phyloP scores from a whole-genome alignment of 2,888 invertebrate species.

The Megamerina dolium region DNA sequence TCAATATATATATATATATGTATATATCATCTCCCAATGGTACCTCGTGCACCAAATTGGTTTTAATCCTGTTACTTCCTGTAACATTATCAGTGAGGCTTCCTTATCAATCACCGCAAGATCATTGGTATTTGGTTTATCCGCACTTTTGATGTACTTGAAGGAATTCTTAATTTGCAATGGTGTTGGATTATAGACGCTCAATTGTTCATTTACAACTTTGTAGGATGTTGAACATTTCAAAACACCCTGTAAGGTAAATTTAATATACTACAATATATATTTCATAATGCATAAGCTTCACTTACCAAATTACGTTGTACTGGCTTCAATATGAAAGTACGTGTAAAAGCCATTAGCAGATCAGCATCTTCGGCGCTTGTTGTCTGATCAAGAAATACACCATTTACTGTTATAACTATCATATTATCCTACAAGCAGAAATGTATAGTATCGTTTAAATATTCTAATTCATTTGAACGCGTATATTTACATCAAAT shows the following conservation, averaged over 20 bases:
- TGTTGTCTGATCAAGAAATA: conserved; percentile 26
- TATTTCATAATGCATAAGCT: background rate
- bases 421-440: conserved; percentile 25
- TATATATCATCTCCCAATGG: background rate
- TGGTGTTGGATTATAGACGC: conserved; percentile 32
- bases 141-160: conserved; percentile 26
- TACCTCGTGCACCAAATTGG: conserved; percentile 37
- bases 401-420: conserved; percentile 24
- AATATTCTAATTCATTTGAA: conserved; percentile 2
- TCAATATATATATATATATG: background rate
- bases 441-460: background rate
- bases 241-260: conserved; percentile 29
- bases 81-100: conserved; percentile 34
- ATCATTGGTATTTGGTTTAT: conserved; percentile 11
- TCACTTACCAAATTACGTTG: conserved; percentile 22
- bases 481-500: conserved; percentile 21
- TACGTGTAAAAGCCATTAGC: conserved; percentile 27
- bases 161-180: conserved; percentile 30
- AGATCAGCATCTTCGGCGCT: conserved; percentile 27
- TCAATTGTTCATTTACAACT: conserved; percentile 38
- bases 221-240: conserved; percentile 25
- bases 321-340: conserved; percentile 25
- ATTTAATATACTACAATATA: background rate
- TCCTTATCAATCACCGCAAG: conserved; percentile 30
- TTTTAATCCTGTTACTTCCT: conserved; percentile 35